Conservation (phyloP, 2,113 vertebrate species). For the Shinisaurus crocodilurus region DNA sequence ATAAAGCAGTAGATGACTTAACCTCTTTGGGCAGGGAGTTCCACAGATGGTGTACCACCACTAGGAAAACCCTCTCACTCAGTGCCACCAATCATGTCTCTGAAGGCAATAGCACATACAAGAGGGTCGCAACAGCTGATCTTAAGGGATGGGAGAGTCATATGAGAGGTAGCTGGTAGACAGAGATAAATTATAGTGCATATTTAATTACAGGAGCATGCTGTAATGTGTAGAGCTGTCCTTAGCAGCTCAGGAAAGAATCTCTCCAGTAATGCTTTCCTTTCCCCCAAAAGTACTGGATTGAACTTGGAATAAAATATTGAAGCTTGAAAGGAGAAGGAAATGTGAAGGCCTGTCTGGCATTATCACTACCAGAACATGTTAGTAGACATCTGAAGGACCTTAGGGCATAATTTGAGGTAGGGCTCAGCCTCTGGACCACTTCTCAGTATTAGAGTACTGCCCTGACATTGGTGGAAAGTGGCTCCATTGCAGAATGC, state of each 20-base stretch:
- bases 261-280: neutral
- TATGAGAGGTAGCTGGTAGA: conserved; percentile 24
- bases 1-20: too few species aligned
- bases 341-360: neutral
- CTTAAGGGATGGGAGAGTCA: neutral
- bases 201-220: neutral
- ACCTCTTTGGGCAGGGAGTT: neutral
- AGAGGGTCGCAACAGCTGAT: neutral
- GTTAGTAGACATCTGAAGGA: neutral
- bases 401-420: neutral
- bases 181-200: conserved; percentile 27
- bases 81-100: too few species aligned
- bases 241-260: neutral
- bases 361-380: neutral
- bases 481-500: neutral
- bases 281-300: neutral
- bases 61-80: neutral
- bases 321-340: neutral
- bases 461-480: neutral
- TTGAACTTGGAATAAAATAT: neutral
- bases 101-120: neutral
- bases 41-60: neutral
- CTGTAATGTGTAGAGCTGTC: conserved; percentile 15
- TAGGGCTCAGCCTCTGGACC: neutral
- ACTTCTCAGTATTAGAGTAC: neutral